phyloP scores from a whole-genome alignment of 1,140 invertebrate species.

The Trichonephila clavata region DNA sequence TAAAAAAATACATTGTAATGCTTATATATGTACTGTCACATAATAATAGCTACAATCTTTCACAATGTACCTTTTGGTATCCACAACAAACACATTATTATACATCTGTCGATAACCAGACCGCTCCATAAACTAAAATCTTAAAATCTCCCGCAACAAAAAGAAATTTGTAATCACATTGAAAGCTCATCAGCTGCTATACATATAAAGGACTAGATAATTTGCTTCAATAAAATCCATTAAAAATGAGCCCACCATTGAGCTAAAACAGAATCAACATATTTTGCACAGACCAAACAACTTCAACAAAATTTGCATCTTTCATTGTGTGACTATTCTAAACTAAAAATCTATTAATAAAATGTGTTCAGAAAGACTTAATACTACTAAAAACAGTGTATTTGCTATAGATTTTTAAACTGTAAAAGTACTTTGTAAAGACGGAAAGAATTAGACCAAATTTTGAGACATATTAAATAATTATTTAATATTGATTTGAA shows the following conservation, averaged over 20 bases:
- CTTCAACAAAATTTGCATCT: conserved; percentile 45
- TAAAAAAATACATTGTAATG: conserved; percentile 76
- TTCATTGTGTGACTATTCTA: background rate
- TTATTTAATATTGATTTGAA: too few species aligned
- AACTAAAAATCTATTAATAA: background rate
- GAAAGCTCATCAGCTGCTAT: conserved; percentile 72
- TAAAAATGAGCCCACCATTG: conserved; percentile 24
- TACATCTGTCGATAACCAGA: conserved; percentile 54
- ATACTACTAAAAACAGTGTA: background rate
- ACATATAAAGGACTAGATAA: conserved; percentile 75
- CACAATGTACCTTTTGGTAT: conserved; percentile 5
- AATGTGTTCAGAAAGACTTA: background rate
- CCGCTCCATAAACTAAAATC: conserved; percentile 54
- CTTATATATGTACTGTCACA: conserved; percentile 49
- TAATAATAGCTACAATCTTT: conserved; percentile 58
- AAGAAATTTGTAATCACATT: conserved; percentile 60
- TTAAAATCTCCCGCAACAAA: conserved; percentile 63
- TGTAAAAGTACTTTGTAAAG: too few species aligned
- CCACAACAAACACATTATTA: conserved; percentile 58
- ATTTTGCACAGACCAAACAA: conserved; percentile 31
- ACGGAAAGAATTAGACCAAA: too few species aligned
- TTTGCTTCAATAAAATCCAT: conserved; percentile 52
- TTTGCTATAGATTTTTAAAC: too few species aligned
- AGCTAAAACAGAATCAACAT: conserved; percentile 46
- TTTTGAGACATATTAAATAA: background rate